Base-by-base conservation (phyloP, 2,888 invertebrate genomes). In the Scaeva pyrastri region DNA sequence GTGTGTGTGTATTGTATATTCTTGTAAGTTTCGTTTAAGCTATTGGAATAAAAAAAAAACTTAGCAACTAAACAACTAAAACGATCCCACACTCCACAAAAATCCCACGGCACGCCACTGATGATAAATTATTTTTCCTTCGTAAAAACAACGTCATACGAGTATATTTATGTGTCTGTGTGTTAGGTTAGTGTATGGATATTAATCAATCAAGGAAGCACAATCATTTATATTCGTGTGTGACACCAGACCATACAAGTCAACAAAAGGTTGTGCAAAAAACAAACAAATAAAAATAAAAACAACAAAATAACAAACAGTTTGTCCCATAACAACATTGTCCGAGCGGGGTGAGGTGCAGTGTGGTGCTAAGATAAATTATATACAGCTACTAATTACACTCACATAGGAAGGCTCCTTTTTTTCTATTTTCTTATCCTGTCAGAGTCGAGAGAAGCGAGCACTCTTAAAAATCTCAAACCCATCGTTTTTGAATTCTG, bases 331-430 rank as follows among this genome's bases (percentile, higher is more conserved):
- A 23, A 43, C 21, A 21, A 64, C 41, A 64, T 16, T 45, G 36
- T 36, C 43, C 19, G 6, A 45, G 14, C 45, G 19, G n/a, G n/a
- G n/a, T n/a, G n/a, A n/a, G n/a, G n/a, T n/a, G n/a, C n/a, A n/a
- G n/a, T n/a, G n/a, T n/a, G n/a, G 23, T n/a, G 48, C 31, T 52
- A 52, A 77, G 76, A 82, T 64, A 72, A 82, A 82, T 81, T 45
- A 31, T 31, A 56, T 68, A 64, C 19, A 62, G 72, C 31, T 45
- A 72, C 55, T 56, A 56, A 56, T 56, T 58, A 8, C 21, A 73
- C 26, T 12, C 16, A 16, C 19, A 1, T 12, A 14, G 7, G 2
- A 12, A 19, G 16, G 23, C 26, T n/a, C 43, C 23, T 23, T 10
- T 11, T 55, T 21, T n/a, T n/a, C 12, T 12, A 12, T 12, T 50